Base-by-base conservation (phyloP, 2,113 vertebrate genomes). In the Solea solea region DNA sequence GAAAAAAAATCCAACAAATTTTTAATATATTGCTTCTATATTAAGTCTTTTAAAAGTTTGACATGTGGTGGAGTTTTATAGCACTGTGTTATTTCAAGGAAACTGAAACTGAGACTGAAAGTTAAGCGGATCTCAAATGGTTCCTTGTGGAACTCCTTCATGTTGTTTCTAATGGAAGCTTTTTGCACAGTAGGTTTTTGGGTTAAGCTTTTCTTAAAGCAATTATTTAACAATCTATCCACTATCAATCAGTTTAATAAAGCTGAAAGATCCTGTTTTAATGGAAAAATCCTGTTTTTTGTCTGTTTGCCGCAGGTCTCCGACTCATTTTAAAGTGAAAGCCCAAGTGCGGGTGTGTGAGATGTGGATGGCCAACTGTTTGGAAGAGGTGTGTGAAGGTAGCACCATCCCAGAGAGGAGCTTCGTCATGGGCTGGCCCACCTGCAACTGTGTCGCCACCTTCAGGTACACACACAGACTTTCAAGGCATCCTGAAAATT, bases 381-480 rank as follows among this genome's bases (percentile, higher is more conserved):
- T 95, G 84, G 97, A 97, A 15, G 97, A 98, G 88, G 96, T 98
- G 56, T 98, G 95, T 76, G 97, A 98, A 78, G 95, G 95, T 40
- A 96, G 94, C 86, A 95, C 93, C 3, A 94, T 87, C 66, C 86
- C 92, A 0, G 91, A 93, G 66, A 93, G 84, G 58, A 97, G 96
- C 78, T 99, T 99, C 21, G 96, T 98, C 79, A 80, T 99, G 88
- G 97, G 97, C 74, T 99, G 97, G 97, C 97, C 97, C 65, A 96
- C 95, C 2, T 95, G 94, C 78, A 99, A 98, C 93, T 97, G 93
- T n/a, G 96, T 97, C 78, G 97, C 93, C 57, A 95, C 95, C 44
- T 99, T 98, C 93, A 96, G 97, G 97, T 98, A 94, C 15, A 34
- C 52, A 46, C 46, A 15, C 34, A 34, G 5, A 34, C 34, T 34